phyloP scores from a whole-genome alignment of 2,113 vertebrate genomes.

The Solea solea region DNA sequence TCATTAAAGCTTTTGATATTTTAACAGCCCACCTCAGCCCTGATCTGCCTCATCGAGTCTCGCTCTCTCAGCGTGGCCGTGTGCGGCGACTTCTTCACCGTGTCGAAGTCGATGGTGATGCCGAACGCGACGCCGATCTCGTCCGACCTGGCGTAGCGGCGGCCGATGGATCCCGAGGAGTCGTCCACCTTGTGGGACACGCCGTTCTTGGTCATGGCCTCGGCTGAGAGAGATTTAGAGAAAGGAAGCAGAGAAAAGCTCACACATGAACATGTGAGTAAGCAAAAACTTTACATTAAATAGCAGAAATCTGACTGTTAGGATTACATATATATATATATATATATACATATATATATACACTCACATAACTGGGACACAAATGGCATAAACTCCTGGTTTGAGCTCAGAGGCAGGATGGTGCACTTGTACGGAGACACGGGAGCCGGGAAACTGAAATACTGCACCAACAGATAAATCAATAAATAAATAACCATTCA shows the following conservation, averaged over 20 bases:
- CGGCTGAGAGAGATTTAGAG: conserved; percentile 71
- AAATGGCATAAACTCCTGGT: conserved; percentile 92
- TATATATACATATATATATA: no score
- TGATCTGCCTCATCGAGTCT: conserved; percentile 93
- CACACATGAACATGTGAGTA: no score
- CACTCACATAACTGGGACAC: conserved; percentile 92
- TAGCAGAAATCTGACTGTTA: not conserved
- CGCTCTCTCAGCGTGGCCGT: conserved; percentile 92
- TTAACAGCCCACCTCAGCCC: conserved; percentile 85
- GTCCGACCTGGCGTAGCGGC: conserved; percentile 91
- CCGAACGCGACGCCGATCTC: conserved; percentile 94
- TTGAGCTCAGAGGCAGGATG: conserved; percentile 92
- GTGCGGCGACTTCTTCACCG: conserved; percentile 90
- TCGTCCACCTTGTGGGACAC: conserved; percentile 94
- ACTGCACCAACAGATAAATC: conserved; percentile 73
- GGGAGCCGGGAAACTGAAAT: conserved; percentile 92
- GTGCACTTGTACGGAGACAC: conserved; percentile 94
- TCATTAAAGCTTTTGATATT: not conserved
- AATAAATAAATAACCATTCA: not conserved
- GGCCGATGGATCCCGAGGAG: conserved; percentile 92
- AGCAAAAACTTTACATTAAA: not conserved
- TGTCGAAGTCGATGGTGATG: conserved; percentile 96
- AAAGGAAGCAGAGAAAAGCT: no score
- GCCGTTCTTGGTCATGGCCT: conserved; percentile 87
- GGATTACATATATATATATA: not conserved